Evolutionary conservation across 2,888 invertebrate species (phyloP).

Genomic region (Lissonota sp.): DNA sequence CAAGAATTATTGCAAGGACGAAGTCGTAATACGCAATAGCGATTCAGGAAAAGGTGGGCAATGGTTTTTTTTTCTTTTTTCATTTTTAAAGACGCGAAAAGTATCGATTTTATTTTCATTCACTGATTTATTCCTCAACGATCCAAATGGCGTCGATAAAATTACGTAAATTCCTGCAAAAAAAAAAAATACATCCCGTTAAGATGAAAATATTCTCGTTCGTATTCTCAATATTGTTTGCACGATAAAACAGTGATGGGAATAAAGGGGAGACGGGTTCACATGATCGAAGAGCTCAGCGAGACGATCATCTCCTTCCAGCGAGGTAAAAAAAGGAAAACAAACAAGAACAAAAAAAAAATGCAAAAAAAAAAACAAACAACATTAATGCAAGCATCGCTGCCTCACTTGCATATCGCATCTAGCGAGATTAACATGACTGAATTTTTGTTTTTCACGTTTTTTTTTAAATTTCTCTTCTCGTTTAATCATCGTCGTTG

Average conservation of each 20-base stretch:
- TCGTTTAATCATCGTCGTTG: slow-evolving; percentile 53
- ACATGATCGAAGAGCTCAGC: slow-evolving; percentile 99
- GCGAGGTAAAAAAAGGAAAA: slow-evolving; percentile 91
- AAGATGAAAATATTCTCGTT: slow-evolving; percentile 58
- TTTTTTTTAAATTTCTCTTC: slow-evolving; percentile 44
- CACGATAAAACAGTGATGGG: slow-evolving; percentile 93
- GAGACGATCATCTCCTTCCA: slow-evolving; percentile 99
- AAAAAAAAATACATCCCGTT: slow-evolving; percentile 13
- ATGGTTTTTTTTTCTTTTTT: slow-evolving; percentile 32
- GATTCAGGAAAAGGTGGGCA: slow-evolving; percentile 96
- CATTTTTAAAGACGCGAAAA: slow-evolving; percentile 18
- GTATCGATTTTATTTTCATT: slow-evolving; percentile 37
- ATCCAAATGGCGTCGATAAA: background rate
- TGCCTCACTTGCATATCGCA: slow-evolving; percentile 72
- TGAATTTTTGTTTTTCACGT: slow-evolving; percentile 35
- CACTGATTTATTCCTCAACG: slow-evolving; percentile 33
- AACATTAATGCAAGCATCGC: slow-evolving; percentile 72
- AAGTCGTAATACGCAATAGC: slow-evolving; percentile 96
- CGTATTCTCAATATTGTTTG: slow-evolving; percentile 76
- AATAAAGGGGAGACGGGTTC: slow-evolving; percentile 98
- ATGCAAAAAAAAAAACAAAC: slow-evolving; percentile 41
- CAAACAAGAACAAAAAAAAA: slow-evolving; percentile 40
- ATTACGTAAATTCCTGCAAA: background rate
- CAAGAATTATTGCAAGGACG: slow-evolving; percentile 97
- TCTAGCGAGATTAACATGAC: slow-evolving; percentile 62